These are phyloP conservation scores for Macrotis lagotis DNA, from an alignment of 2,113 vertebrate species.

Conservation along the genomic window DNA sequence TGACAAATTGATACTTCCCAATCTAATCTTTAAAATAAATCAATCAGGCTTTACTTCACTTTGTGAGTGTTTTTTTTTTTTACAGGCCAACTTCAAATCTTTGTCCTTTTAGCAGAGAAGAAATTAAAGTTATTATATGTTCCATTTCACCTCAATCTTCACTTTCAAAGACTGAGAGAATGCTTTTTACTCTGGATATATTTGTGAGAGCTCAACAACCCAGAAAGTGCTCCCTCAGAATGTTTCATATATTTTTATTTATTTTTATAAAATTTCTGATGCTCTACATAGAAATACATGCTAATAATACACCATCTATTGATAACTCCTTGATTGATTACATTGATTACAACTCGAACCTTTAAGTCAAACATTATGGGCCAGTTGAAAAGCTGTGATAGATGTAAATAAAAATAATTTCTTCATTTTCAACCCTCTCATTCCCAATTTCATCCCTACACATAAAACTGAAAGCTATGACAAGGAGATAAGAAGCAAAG, in stretches of 20 bases:
- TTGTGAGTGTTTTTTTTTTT: not conserved
- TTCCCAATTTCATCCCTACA: not conserved
- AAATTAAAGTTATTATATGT: not conserved
- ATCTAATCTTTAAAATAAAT: not conserved
- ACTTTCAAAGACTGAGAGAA: not conserved
- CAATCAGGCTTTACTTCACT: not conserved
- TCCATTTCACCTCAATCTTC: no score
- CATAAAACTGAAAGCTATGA: not conserved
- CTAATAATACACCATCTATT: accelerated
- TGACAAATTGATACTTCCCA: not conserved
- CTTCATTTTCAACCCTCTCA: not conserved
- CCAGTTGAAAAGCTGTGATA: not conserved
- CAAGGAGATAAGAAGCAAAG: no score
- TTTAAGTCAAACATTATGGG: not conserved
- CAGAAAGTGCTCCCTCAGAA: not conserved
- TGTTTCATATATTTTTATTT: not conserved
- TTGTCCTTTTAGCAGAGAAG: not conserved
- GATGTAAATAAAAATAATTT: not conserved
- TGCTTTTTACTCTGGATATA: not conserved
- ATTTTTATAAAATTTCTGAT: accelerated
- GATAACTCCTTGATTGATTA: no score
- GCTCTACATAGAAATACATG: accelerated
- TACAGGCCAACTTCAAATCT: not conserved
- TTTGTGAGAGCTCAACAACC: not conserved
- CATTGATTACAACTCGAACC: not conserved